A percentile compares a stretch with the other conserved stretches of the same genome.
phyloP scores from a whole-genome alignment of 2,797 vertebrate genomes.

The Pelochelys cantorii region DNA sequence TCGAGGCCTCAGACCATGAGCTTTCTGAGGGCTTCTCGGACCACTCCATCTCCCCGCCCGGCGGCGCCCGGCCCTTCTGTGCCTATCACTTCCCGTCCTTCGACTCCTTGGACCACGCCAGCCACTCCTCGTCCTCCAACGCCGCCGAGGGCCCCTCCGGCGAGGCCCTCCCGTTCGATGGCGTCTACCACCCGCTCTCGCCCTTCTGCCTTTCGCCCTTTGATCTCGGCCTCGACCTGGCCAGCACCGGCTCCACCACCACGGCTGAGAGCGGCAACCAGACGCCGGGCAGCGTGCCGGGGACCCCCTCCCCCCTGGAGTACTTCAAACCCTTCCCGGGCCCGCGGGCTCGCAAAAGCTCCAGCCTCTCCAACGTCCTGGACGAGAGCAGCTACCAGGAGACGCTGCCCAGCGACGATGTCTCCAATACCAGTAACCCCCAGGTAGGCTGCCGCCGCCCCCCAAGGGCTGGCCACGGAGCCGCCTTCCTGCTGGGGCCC shows the following conservation, averaged over 20 bases:
- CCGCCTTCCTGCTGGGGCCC: neutral
- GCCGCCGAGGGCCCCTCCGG: constrained; percentile 72
- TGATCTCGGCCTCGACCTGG: constrained; percentile 87
- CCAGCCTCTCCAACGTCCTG: constrained; percentile 95
- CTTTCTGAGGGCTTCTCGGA: constrained; percentile 86
- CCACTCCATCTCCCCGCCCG: constrained; percentile 83
- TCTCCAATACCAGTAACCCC: constrained; percentile 96
- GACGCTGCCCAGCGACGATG: constrained; percentile 85
- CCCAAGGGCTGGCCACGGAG: neutral
- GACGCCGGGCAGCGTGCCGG: constrained; percentile 87
- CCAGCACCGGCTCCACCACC: constrained; percentile 78
- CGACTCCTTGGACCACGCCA: constrained; percentile 86
- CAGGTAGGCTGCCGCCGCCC: constrained; percentile 83
- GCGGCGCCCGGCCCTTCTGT: constrained; percentile 78
- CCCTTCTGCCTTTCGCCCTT: constrained; percentile 89
- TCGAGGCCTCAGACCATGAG: constrained; percentile 77
- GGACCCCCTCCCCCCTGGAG: constrained; percentile 92
- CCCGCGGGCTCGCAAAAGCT: constrained; percentile 89
- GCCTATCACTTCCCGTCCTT: constrained; percentile 87
- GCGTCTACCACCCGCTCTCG: constrained; percentile 89
- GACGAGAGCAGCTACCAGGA: constrained; percentile 93
- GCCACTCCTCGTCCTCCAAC: constrained; percentile 84
- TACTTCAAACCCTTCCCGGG: constrained; percentile 89
- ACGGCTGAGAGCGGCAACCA: constrained; percentile 75
- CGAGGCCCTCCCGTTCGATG: constrained; percentile 75